Percentiles rank a stretch among this genome's conserved stretches.
phyloP scores from a whole-genome alignment of 2,888 invertebrate genomes.

The Drosophila meridiana region DNA sequence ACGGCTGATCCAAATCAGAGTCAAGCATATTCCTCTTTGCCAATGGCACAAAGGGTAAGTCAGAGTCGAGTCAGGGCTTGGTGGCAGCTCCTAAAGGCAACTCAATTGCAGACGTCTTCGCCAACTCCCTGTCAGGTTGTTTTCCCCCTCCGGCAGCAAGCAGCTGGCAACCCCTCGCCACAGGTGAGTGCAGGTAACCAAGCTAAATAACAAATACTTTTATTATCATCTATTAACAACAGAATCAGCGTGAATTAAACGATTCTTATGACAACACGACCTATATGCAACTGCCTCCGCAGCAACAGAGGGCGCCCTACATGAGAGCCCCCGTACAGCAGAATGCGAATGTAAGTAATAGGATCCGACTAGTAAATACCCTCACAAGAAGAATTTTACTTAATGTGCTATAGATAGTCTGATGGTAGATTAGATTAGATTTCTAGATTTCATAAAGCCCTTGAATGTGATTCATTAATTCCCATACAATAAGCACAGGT shows the following conservation, averaged over 20 bases:
- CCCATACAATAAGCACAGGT: conserved; percentile 6
- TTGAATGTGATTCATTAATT: neutral
- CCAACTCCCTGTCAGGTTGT: neutral
- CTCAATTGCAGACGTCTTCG: conserved; percentile 1
- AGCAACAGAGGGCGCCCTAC: neutral
- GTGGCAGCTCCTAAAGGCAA: neutral
- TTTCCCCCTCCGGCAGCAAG: conserved; percentile 14
- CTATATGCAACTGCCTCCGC: conserved; percentile 20
- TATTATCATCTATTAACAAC: neutral
- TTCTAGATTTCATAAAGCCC: neutral
- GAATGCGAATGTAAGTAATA: conserved; percentile 12
- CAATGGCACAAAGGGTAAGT: conserved; percentile 28
- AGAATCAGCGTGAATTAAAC: neutral
- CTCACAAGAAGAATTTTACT: neutral
- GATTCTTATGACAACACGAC: conserved; percentile 20
- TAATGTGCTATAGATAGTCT: neutral
- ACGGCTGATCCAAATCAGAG: conserved; percentile 10
- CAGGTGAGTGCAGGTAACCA: neutral
- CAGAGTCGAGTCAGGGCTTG: neutral
- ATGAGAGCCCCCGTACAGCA: neutral
- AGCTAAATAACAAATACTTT: neutral
- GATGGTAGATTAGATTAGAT: no score
- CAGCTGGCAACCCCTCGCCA: neutral
- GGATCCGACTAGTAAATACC: neutral
- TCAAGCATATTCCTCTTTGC: conserved; percentile 6